phyloP scores from a whole-genome alignment of 2,888 invertebrate genomes.

The Phlogophora meticulosa region DNA sequence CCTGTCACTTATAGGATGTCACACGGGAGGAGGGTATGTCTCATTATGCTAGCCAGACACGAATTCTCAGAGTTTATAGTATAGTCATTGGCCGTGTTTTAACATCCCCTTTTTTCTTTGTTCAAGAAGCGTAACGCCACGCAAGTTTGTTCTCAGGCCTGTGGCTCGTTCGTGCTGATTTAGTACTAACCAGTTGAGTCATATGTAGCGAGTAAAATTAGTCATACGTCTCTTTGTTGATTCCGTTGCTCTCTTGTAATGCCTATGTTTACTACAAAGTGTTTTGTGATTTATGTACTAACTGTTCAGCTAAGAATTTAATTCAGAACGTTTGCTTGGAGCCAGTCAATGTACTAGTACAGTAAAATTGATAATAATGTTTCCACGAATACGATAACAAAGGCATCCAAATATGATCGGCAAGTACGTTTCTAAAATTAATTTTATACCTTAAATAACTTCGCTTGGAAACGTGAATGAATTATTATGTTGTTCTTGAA shows the following conservation, averaged over 20 bases:
- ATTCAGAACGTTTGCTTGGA: constrained; percentile 33
- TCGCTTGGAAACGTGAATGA: constrained; percentile 61
- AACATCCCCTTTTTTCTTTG: constrained; percentile 87
- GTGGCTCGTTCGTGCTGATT: constrained; percentile 75
- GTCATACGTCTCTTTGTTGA: constrained; percentile 79
- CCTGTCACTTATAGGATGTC: constrained; percentile 54
- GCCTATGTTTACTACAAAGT: constrained; percentile 66
- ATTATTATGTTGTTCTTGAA: constrained; percentile 62
- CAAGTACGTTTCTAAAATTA: constrained; percentile 48
- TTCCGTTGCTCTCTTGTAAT: constrained; percentile 68
- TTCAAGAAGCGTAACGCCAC: constrained; percentile 87
- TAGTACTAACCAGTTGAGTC: constrained; percentile 78
- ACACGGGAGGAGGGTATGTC: constrained; percentile 69
- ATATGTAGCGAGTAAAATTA: constrained; percentile 76
- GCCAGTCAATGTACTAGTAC: constrained; percentile 37
- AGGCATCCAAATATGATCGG: constrained; percentile 24
- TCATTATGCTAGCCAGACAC: constrained; percentile 73
- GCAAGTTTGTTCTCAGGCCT: constrained; percentile 85
- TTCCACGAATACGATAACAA: constrained; percentile 54
- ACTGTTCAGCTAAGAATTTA: constrained; percentile 30
- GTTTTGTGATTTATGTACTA: constrained; percentile 53
- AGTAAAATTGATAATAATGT: constrained; percentile 42
- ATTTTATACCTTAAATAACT: constrained; percentile 56
- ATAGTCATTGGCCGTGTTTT: constrained; percentile 80
- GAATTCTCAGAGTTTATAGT: constrained; percentile 81